Conservation (phyloP, 1,140 invertebrate genomes). For the Drosophila lacertosa region DNA sequence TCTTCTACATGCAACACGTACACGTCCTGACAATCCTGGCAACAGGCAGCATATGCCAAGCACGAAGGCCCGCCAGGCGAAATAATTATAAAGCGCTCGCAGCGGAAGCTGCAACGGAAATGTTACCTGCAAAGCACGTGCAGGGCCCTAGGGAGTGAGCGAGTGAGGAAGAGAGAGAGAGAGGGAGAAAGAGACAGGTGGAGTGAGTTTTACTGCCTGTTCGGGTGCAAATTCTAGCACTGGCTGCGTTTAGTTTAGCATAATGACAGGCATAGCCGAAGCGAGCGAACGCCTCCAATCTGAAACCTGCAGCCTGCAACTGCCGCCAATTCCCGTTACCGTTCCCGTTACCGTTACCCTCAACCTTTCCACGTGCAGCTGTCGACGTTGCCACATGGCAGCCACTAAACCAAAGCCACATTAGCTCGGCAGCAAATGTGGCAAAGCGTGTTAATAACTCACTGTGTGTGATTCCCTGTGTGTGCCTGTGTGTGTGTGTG, state of each 20-base stretch:
- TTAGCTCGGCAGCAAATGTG: conserved; percentile 80
- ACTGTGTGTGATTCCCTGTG: conserved; percentile 42
- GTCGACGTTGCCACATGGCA: conserved; percentile 48
- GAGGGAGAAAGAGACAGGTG: conserved; percentile 10
- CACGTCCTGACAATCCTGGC: conserved; percentile 75
- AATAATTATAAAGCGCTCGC: conserved; percentile 82
- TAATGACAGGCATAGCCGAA: conserved; percentile 72
- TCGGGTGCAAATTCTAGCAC: conserved; percentile 80
- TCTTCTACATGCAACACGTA: conserved; percentile 69
- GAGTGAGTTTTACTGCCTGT: conserved; percentile 39
- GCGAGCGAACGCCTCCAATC: conserved; percentile 47
- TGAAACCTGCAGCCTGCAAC: neutral
- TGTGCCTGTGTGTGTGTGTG: conserved; percentile 2
- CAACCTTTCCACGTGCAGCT: neutral
- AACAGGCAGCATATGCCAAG: conserved; percentile 81
- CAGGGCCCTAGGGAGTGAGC: conserved; percentile 18
- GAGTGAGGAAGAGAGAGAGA: neutral
- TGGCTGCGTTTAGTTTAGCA: conserved; percentile 81
- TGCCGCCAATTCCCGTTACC: neutral
- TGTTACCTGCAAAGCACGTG: conserved; percentile 82
- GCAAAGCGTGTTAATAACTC: conserved; percentile 82
- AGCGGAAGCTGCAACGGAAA: conserved; percentile 82
- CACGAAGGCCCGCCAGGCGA: conserved; percentile 78
- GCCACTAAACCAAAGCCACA: conserved; percentile 79
- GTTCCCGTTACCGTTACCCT: neutral